Percentiles rank a stretch among this genome's conserved stretches.
These are phyloP conservation scores for Pithys albifrons DNA, from an alignment of 2,113 vertebrate genomes.

Conservation along the genomic window DNA sequence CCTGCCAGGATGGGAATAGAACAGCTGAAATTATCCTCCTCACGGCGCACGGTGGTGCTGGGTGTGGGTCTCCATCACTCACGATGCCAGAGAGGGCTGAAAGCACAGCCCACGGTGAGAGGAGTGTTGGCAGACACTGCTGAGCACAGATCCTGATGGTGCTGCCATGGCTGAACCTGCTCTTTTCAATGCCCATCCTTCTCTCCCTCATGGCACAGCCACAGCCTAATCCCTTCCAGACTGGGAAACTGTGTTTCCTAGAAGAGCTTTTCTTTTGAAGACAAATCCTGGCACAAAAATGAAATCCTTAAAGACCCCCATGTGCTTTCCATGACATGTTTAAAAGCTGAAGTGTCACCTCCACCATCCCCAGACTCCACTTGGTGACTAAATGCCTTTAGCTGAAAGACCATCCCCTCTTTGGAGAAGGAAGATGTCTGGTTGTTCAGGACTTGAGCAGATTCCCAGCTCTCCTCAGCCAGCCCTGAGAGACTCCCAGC, in stretches of 20 bases:
- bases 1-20: not conserved
- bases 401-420: not conserved
- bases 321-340: not conserved
- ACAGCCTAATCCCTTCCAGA: not conserved
- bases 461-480: not conserved
- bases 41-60: accelerated
- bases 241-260: not conserved
- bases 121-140: not conserved
- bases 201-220: not conserved
- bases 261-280: not conserved
- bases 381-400: not conserved
- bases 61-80: not conserved
- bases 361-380: not conserved
- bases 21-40: not conserved
- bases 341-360: not conserved
- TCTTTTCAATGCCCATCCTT: not conserved
- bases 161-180: not conserved
- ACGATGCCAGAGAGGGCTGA: not conserved
- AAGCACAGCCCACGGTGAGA: not conserved
- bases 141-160: accelerated
- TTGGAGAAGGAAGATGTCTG: not conserved
- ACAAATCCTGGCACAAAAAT: not conserved
- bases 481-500: not conserved
- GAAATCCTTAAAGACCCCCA: not conserved
- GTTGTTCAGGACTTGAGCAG: not conserved